Percentiles rank a stretch among this genome's conserved stretches.
Evolutionary conservation across 2,888 invertebrate species (phyloP).

Genomic region (Timandra comae): DNA sequence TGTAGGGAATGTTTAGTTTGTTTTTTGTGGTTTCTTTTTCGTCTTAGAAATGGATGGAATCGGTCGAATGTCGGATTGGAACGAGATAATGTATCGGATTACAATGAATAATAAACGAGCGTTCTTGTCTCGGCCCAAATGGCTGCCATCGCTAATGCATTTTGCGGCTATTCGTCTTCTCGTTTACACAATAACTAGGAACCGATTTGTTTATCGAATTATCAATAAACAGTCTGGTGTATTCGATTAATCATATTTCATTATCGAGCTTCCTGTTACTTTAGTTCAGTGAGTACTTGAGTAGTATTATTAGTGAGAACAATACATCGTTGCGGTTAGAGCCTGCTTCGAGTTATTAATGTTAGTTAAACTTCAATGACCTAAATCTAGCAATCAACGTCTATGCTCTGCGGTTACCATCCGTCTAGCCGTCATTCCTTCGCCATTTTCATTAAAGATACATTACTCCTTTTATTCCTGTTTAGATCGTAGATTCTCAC

Average conservation of each 20-base stretch:
- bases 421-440: conserved; percentile 26
- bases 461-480: conserved; percentile 66
- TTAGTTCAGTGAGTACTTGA: no score
- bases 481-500: conserved; percentile 63
- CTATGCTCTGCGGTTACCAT: conserved; percentile 13
- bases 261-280: not conserved
- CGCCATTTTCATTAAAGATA: conserved; percentile 59
- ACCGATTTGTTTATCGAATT: conserved; percentile 25
- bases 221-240: conserved; percentile 9
- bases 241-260: not conserved
- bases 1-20: not conserved
- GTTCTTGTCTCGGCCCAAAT: conserved; percentile 34
- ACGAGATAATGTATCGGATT: conserved; percentile 53
- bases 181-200: conserved; percentile 36
- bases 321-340: not conserved
- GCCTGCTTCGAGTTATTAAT: conserved; percentile 1
- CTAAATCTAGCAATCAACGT: conserved; percentile 12
- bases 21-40: conserved; percentile 34
- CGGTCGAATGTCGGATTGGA: conserved; percentile 34
- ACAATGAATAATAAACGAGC: conserved; percentile 60
- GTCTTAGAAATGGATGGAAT: conserved; percentile 30
- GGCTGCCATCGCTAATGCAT: conserved; percentile 39
- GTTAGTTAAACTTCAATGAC: conserved; percentile 7
- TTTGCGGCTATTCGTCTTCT: conserved; percentile 30
- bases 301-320: no score